These are phyloP conservation scores for Drosophila rufa DNA, from an alignment of 1,140 invertebrate genomes.

Conservation along the genomic window DNA sequence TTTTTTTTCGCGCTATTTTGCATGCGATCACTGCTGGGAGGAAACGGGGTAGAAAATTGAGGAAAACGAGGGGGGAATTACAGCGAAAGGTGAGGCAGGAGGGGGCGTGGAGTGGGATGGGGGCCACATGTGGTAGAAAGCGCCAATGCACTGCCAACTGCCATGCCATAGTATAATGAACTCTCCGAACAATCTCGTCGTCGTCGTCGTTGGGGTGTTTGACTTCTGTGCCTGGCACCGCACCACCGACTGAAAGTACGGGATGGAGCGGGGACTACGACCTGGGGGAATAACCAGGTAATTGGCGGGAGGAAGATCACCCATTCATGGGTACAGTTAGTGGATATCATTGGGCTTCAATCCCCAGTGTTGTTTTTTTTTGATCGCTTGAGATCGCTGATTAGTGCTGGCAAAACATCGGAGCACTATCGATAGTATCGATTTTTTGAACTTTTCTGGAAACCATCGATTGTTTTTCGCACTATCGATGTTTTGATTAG, in stretches of 20 bases:
- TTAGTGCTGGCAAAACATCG: too few species aligned
- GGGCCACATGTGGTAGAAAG: constrained; percentile 59
- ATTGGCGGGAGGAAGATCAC: constrained; percentile 21
- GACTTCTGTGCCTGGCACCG: constrained; percentile 59
- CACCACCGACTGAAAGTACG: constrained; percentile 19
- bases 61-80: not conserved
- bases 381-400: too few species aligned
- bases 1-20: constrained; percentile 74
- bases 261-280: not conserved
- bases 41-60: constrained; percentile 3
- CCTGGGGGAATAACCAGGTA: constrained; percentile 31
- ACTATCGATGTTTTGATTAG: too few species aligned
- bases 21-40: constrained; percentile 45
- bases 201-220: constrained; percentile 42
- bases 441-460: too few species aligned
- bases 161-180: constrained; percentile 56
- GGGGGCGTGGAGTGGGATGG: not conserved
- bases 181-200: constrained; percentile 45
- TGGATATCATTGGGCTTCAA: not conserved
- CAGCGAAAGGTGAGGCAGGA: not conserved
- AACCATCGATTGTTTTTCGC: too few species aligned
- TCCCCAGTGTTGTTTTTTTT: too few species aligned
- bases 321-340: constrained; percentile 3
- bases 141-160: constrained; percentile 45
- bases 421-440: too few species aligned